Percentiles rank a stretch among this genome's conserved stretches.
Evolutionary conservation across 2,797 vertebrate species (phyloP).

Genomic region (Notolabrus celidotus): DNA sequence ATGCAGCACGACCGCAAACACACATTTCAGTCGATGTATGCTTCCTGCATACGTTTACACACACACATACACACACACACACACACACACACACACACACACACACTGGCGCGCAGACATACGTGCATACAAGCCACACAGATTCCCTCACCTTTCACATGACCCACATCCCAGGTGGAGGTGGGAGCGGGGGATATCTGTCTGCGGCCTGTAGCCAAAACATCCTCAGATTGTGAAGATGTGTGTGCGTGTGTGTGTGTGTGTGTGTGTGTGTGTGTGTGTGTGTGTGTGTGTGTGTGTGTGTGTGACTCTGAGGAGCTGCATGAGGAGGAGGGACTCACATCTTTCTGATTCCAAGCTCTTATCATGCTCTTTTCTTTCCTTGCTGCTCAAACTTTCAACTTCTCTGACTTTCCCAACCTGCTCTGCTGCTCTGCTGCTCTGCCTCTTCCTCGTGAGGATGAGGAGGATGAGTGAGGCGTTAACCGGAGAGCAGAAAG

Average conservation of each 20-base stretch:
- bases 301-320: background rate
- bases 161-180: constrained; percentile 50
- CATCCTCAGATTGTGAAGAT: constrained; percentile 45
- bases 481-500: no score
- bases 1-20: constrained; percentile 57
- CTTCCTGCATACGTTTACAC: constrained; percentile 1
- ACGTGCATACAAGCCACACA: background rate
- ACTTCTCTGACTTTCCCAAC: no score
- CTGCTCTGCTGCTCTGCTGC: no score
- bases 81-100: constrained; percentile 13
- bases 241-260: constrained; percentile 5
- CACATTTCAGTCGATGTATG: constrained; percentile 59
- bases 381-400: no score
- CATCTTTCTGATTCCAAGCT: no score
- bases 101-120: background rate
- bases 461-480: no score
- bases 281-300: constrained; percentile 2
- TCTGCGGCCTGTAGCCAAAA: constrained; percentile 56
- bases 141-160: constrained; percentile 37
- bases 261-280: background rate
- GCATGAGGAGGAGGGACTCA: background rate
- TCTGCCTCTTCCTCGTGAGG: no score
- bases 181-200: background rate
- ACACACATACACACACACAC: constrained; percentile 26
- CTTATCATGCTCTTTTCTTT: no score